Evolutionary conservation across 2,113 vertebrate species (phyloP), one percentile per base, ranked within the genome.

Genomic region (Hippocampus comes): DNA sequence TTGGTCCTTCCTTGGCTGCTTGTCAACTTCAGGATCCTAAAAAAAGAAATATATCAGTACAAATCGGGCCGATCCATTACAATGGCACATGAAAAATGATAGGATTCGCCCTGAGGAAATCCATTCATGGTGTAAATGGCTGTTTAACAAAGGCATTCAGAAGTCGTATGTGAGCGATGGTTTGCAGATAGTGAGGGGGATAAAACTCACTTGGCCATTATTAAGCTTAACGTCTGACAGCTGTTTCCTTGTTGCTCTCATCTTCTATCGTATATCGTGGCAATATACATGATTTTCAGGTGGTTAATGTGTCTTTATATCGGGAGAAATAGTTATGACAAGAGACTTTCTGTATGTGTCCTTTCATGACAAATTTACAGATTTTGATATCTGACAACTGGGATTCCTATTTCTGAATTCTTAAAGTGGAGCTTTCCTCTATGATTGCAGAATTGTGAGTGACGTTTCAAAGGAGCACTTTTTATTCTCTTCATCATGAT

Each of bases 31-130:
- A 82, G 86, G 88, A 91, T 91, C 87, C 89, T 23, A 41, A 75
- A 87, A 38, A 63, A 41, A 48, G 5, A 18, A 66, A 48, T 25
- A 66, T 25, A 66, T 9, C n/a, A 48, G 43, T 48, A 43, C 21
- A 80, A 90, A 91, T 91, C 86, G 63, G 78, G 88, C 87, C 87
- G 88, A 93, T 93, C 90, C 91, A 92, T 93, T 91, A 93, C 81
- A 75, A 70, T 91, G 91, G 88, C 90, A 87, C 82, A 82, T 88
- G 87, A 91, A 84, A 87, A 91, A 91, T 90, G 83, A 91, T 91
- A 81, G 87, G 90, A 90, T 87, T 82, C 84, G 64, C 78, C 78
- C 59, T 46, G 65, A 88, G 85, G 88, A 87, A 87, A 90, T 86
- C 85, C 85, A 90, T 91, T 90, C 88, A 75, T 68, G 59, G 78